Evolutionary conservation across 1,140 invertebrate species (phyloP).

Genomic region (Trichoplusia ni): DNA sequence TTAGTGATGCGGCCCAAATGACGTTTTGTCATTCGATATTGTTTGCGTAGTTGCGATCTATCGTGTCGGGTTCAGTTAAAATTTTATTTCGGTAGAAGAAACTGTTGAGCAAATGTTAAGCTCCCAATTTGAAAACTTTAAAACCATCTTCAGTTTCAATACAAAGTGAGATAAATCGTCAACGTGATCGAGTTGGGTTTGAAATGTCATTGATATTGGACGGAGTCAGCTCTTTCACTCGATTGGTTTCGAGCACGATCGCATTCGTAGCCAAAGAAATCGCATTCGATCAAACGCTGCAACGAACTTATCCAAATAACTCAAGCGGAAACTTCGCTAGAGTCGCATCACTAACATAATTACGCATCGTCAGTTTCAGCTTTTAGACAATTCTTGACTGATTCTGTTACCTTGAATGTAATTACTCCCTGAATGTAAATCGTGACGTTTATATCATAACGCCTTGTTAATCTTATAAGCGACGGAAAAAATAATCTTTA

Average conservation of each 20-base stretch:
- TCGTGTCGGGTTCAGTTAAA: neutral
- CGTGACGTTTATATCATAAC: slow-evolving; percentile 41
- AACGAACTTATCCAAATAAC: slow-evolving; percentile 7
- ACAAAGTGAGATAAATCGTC: neutral
- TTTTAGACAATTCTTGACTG: slow-evolving; percentile 39
- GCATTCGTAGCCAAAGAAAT: neutral
- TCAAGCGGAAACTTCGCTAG: neutral
- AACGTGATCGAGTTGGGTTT: neutral
- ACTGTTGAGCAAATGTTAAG: too few species aligned
- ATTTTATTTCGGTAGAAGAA: too few species aligned
- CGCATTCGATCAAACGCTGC: slow-evolving; percentile 7
- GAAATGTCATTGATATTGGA: slow-evolving; percentile 1
- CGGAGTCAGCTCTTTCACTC: neutral
- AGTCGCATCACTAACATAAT: slow-evolving; percentile 25
- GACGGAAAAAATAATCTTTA: slow-evolving; percentile 40
- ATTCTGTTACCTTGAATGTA: slow-evolving; percentile 42
- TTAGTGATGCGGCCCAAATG: slow-evolving; percentile 18
- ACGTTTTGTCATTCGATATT: neutral
- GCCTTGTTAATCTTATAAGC: slow-evolving; percentile 61
- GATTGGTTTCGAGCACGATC: slow-evolving; percentile 1
- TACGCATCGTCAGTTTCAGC: slow-evolving; percentile 29
- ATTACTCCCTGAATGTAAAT: slow-evolving; percentile 40
- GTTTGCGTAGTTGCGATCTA: neutral
- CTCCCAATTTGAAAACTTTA: too few species aligned
- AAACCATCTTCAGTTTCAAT: neutral